A percentile compares a stretch with the other conserved stretches of the same genome.
Conservation (phyloP, 1,140 invertebrate species). For the Brachionus plicatilis region DNA sequence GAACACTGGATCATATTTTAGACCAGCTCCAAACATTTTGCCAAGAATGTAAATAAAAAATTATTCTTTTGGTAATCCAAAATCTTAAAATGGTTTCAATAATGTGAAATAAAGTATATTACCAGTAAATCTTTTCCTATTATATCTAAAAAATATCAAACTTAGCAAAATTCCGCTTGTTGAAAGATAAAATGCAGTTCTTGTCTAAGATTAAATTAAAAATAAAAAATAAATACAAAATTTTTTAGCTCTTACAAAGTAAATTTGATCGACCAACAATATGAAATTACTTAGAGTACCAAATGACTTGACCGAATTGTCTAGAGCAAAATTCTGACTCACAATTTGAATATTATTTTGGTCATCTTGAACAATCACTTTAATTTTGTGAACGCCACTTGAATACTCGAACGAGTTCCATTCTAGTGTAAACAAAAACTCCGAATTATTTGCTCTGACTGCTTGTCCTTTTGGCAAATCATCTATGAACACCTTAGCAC, state of each 20-base stretch:
- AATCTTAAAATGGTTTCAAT: neutral
- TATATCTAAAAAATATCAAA: conserved; percentile 40
- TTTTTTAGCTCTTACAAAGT: conserved; percentile 61
- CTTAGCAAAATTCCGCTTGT: conserved; percentile 8
- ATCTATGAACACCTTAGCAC: conserved; percentile 63
- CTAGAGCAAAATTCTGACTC: conserved; percentile 70
- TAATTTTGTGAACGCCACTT: conserved; percentile 66
- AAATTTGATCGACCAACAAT: conserved; percentile 68
- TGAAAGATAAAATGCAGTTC: conserved; percentile 18
- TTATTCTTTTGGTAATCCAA: neutral
- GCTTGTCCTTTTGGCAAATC: conserved; percentile 62
- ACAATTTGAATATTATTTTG: conserved; percentile 60
- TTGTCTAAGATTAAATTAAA: conserved; percentile 5
- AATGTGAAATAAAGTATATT: neutral
- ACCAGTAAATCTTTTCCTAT: conserved; percentile 37
- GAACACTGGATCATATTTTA: neutral
- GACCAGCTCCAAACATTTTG: neutral
- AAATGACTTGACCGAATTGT: conserved; percentile 66
- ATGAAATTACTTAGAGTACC: conserved; percentile 64
- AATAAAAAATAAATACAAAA: conserved; percentile 43
- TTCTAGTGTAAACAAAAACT: conserved; percentile 63
- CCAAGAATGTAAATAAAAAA: neutral
- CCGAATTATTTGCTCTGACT: conserved; percentile 49
- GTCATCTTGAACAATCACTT: conserved; percentile 57
- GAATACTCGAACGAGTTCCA: conserved; percentile 68